phyloP scores from a whole-genome alignment of 2,797 vertebrate species.

The Benthosema pterotum region DNA sequence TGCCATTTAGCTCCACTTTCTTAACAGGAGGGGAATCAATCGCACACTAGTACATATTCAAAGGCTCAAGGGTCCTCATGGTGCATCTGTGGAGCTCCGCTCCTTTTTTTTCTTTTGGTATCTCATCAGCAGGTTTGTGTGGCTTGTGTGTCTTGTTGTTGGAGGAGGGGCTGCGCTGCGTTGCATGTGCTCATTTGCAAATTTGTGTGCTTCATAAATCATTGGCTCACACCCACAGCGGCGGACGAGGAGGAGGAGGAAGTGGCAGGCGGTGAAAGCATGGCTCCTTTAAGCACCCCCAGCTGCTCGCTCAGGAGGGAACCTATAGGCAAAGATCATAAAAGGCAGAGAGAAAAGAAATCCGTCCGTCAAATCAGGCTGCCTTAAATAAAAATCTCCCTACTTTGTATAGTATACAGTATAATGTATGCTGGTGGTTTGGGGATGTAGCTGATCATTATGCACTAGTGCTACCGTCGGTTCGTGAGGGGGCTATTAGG shows the following conservation, averaged over 20 bases:
- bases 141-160: constrained; percentile 67
- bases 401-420: constrained; percentile 27
- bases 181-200: constrained; percentile 67
- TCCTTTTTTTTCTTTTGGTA: constrained; percentile 67
- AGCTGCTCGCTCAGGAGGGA: constrained; percentile 65
- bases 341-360: constrained; percentile 53
- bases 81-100: constrained; percentile 37
- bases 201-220: constrained; percentile 77
- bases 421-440: constrained; percentile 23
- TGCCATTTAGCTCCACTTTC: constrained; percentile 38
- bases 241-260: constrained; percentile 42
- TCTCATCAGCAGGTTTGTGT: constrained; percentile 77
- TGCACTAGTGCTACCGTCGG: constrained; percentile 12
- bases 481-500: constrained; percentile 28
- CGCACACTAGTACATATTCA: constrained; percentile 29
- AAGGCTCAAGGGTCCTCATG: constrained; percentile 26
- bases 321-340: constrained; percentile 48
- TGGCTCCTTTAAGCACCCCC: constrained; percentile 60
- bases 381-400: constrained; percentile 61
- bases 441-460: constrained; percentile 24
- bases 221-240: constrained; percentile 53
- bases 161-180: too few species aligned
- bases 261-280: constrained; percentile 66
- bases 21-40: constrained; percentile 45
- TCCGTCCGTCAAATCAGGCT: constrained; percentile 56